Base-by-base conservation (phyloP, 2,888 invertebrate genomes). In the Aproaerema taeniolella region DNA sequence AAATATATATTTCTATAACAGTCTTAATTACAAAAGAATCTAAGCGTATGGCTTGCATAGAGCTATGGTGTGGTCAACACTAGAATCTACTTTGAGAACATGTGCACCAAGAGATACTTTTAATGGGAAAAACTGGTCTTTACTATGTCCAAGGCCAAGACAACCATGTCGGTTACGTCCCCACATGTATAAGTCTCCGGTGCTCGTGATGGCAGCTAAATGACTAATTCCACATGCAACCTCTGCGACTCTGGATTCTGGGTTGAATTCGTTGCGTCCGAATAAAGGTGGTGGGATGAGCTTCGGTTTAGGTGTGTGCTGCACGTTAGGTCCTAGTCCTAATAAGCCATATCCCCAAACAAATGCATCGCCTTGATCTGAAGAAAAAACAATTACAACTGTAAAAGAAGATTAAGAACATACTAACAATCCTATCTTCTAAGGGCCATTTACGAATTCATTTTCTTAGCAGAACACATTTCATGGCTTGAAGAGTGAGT, bases 281-380 rank as follows among this genome's bases (percentile, higher is more conserved):
- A 98, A 98, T 10, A 98, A 78, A 0, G 93, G 88, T 2, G 91
- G 81, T 2, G 98, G 94, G 41, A 99, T 89, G 46, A 88, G 79
- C 31, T 91, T 88, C 0, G 98, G 98, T 43, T 76, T 81, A 0
- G 75, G 61, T 1, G 91, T 81, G 37, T 89, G 88, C 38, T 92
- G 89, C 0, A 93, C 91, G 38, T 89, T 85, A 0, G 98, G 98
- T 0, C 98, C 98, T 20, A 93, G 89, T 0, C 98, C 98, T 20
- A 99, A 82, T 39, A 97, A 88, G 20, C 99, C 99, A 69, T 89
- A 97, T 3, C 99, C 98, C 98, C 98, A 99, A 0, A 94, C 93
- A 67, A 91, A 98, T 0, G 95, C 95, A 15, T 94, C 88, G 0
- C 97, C 96, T 46, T 90, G 76, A 42, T 94, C 96, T 95, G 80